phyloP scores from a whole-genome alignment of 1,140 invertebrate species.

The Drosophila pandora region DNA sequence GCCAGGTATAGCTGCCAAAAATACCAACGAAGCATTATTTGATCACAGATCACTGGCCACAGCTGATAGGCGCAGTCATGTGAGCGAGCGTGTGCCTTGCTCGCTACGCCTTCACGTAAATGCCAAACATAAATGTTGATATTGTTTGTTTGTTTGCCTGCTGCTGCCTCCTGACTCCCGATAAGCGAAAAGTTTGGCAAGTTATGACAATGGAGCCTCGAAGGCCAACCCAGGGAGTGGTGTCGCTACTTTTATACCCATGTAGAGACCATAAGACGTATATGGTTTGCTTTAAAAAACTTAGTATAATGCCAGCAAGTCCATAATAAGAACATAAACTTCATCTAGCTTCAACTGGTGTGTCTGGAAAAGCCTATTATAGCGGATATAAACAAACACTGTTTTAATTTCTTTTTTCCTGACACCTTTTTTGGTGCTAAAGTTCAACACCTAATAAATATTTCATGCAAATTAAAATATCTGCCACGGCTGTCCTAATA shows the following conservation, averaged over 20 bases:
- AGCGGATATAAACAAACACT: not conserved
- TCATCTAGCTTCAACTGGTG: not conserved
- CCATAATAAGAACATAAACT: not conserved
- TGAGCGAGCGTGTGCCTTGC: slow-evolving; percentile 31
- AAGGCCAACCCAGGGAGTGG: slow-evolving; percentile 4
- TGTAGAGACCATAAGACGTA: not conserved
- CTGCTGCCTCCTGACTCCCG: slow-evolving; percentile 12
- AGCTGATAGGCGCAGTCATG: slow-evolving; percentile 43
- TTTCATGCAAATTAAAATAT: not conserved
- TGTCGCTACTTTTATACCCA: not conserved
- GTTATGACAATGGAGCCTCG: slow-evolving; percentile 8
- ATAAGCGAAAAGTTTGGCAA: slow-evolving; percentile 37
- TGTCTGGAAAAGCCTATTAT: not conserved
- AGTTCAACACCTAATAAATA: slow-evolving; percentile 2
- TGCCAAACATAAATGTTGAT: slow-evolving; percentile 61
- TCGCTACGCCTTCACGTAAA: slow-evolving; percentile 32
- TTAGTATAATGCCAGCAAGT: not conserved
- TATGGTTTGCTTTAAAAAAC: not conserved
- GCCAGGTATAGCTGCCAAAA: slow-evolving; percentile 24
- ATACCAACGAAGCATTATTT: slow-evolving; percentile 28
- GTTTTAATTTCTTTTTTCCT: too few relatives aligned
- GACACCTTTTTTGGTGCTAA: not conserved
- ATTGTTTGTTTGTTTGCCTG: slow-evolving; percentile 47
- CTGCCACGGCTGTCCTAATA: not conserved
- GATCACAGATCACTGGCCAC: slow-evolving; percentile 40